Percentiles rank a stretch among this genome's conserved stretches.
Evolutionary conservation across 1,140 invertebrate genomes (phyloP).

Genomic region (Riptortus pedestris): DNA sequence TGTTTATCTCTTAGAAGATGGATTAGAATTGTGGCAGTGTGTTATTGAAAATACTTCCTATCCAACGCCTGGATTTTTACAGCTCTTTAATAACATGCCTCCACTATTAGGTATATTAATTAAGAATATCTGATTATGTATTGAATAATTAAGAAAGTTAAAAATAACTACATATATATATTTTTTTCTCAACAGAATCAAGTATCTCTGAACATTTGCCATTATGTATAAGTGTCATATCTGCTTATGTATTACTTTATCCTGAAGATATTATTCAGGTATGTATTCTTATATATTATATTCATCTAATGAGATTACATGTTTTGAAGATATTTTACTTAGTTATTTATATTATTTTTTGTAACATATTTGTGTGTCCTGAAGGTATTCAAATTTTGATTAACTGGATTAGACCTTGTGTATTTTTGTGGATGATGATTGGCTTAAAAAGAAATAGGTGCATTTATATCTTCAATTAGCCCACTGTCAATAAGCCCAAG

Average conservation of each 20-base stretch:
- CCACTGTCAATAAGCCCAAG: too few species aligned
- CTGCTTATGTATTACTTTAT: slow-evolving; percentile 72
- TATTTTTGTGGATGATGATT: too few species aligned
- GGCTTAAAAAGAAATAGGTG: too few species aligned
- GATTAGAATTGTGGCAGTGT: slow-evolving; percentile 76
- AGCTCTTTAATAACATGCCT: slow-evolving; percentile 65
- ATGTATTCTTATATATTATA: background rate
- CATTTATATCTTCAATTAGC: too few species aligned
- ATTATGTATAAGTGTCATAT: slow-evolving; percentile 65
- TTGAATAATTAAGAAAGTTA: background rate
- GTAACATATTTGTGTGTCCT: too few species aligned
- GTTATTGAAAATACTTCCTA: slow-evolving; percentile 64
- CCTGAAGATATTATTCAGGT: slow-evolving; percentile 67
- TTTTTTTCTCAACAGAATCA: slow-evolving; percentile 47
- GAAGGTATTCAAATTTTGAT: too few species aligned
- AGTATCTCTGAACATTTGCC: slow-evolving; percentile 70
- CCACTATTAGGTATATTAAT: slow-evolving; percentile 54
- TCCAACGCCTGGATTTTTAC: slow-evolving; percentile 51
- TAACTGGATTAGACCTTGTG: too few species aligned
- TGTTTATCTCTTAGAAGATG: slow-evolving; percentile 86
- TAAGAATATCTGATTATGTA: background rate
- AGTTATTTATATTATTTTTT: too few species aligned
- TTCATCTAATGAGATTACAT: too few species aligned
- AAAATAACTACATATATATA: background rate
- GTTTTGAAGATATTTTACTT: too few species aligned